These are phyloP conservation scores for Drosophila anomalata DNA, from an alignment of 2,888 invertebrate genomes.

Conservation along the genomic window DNA sequence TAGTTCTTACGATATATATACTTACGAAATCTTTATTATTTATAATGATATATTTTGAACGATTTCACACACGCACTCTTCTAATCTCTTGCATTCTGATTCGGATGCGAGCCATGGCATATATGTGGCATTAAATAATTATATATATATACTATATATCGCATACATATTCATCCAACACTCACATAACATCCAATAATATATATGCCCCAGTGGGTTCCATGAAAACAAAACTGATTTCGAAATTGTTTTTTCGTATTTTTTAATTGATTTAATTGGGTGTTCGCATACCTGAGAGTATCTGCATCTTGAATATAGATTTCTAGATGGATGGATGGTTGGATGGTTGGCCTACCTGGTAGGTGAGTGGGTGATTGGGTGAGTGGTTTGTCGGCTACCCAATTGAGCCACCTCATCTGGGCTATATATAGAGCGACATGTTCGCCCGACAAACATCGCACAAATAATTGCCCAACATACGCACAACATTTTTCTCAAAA, in stretches of 20 bases:
- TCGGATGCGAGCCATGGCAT: slow-evolving; percentile 42
- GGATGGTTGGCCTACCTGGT: slow-evolving; percentile 23
- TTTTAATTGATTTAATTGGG: slow-evolving; percentile 53
- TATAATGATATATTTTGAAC: slow-evolving; percentile 50
- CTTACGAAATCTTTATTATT: slow-evolving; percentile 69
- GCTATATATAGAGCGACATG: slow-evolving; percentile 64
- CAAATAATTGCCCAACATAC: slow-evolving; percentile 72
- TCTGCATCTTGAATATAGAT: slow-evolving; percentile 4
- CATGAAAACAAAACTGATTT: slow-evolving; percentile 68
- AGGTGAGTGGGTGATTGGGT: slow-evolving; percentile 14
- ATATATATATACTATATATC: slow-evolving; percentile 31
- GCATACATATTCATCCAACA: slow-evolving; percentile 50
- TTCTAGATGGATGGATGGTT: background rate
- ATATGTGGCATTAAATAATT: background rate
- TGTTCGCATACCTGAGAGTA: slow-evolving; percentile 23
- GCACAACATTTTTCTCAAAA: slow-evolving; percentile 40
- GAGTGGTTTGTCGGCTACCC: no score
- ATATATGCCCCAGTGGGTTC: slow-evolving; percentile 79
- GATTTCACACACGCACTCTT: slow-evolving; percentile 29
- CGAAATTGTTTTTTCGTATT: slow-evolving; percentile 50
- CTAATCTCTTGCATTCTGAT: slow-evolving; percentile 57
- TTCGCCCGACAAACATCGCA: slow-evolving; percentile 71
- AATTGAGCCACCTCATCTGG: slow-evolving; percentile 58
- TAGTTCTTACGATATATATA: slow-evolving; percentile 64
- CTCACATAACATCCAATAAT: slow-evolving; percentile 63